Base-by-base conservation (phyloP, 2,113 vertebrate species). In the Conger conger region DNA sequence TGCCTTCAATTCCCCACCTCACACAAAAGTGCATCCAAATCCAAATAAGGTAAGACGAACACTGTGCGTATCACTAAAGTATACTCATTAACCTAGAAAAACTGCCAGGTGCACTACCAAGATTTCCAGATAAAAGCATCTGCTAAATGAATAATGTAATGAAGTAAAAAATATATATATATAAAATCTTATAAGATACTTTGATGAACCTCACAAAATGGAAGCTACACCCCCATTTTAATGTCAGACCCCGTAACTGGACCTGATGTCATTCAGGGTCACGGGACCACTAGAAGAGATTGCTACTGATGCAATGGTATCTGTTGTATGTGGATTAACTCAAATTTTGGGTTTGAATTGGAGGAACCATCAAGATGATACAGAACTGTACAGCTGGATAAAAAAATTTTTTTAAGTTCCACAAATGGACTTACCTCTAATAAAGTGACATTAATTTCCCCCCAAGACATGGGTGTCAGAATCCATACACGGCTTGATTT, bases 1-100 rank as follows among this genome's bases (percentile, higher is more conserved):
- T 13, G 11, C 68, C 27, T 33, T 33, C 68, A 13, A 73, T 27
- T 5, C 68, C 27, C 20, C 35, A 27, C 33, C 38, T 50, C 79
- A 50, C 57, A 57, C 50, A 16, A 82, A 54, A 82, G 53, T 87
- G 78, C 57, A 77, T 86, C 38, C 77, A 78, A 83, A 60, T 80
- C n/a, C n/a, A 82, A 33, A 76, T 50, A 57, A 85, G 84, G 78
- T 57, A 81, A 68, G 45, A 81, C 77, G 45, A 60, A 82, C 82
- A 27, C 13, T 63, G 45, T 20, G 76, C 83, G 18, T 42, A 4
- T 68, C 7, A 4, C 76, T 53, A 45, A 33, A 54, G 30, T 36
- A n/a, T 79, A 60, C 79, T 38, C n/a, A 23, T 81, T 30, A 81
- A 42, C 35, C 16, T 83, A 73, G 27, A 83, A 83, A 76, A 76